Evolutionary conservation across 2,888 invertebrate species (phyloP).

Genomic region (Trichopoda pennipes): DNA sequence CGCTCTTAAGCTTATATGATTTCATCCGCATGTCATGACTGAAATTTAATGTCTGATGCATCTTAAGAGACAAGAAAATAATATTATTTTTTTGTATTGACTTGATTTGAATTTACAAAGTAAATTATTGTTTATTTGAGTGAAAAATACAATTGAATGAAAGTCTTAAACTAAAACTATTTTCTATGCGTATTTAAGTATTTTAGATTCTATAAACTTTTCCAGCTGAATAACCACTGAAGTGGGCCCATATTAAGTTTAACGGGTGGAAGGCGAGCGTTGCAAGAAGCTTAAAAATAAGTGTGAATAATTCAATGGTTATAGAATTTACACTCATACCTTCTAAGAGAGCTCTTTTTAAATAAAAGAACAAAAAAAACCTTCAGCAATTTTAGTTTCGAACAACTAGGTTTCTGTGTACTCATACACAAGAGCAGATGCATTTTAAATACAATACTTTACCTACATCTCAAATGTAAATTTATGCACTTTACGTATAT

Average conservation of each 20-base stretch:
- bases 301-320: constrained; percentile 47
- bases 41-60: no score
- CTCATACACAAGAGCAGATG: not conserved
- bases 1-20: no score
- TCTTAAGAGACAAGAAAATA: no score
- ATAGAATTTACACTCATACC: constrained; percentile 12
- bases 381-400: constrained; percentile 1
- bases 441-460: constrained; percentile 18
- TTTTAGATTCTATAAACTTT: constrained; percentile 52
- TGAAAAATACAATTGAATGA: constrained; percentile 22
- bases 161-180: constrained; percentile 19
- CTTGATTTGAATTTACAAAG: no score
- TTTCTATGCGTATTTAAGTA: constrained; percentile 36
- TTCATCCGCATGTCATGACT: no score
- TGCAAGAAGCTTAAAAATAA: constrained; percentile 13
- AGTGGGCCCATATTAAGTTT: constrained; percentile 40
- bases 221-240: constrained; percentile 38
- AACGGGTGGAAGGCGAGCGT: not conserved
- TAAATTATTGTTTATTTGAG: no score
- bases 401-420: not conserved
- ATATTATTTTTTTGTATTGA: no score
- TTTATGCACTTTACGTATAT: not conserved
- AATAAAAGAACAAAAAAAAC: constrained; percentile 2
- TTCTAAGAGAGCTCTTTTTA: not conserved
- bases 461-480: constrained; percentile 43